These are phyloP conservation scores for Ellobium chinense DNA, from an alignment of 2,888 invertebrate genomes.

Conservation along the genomic window DNA sequence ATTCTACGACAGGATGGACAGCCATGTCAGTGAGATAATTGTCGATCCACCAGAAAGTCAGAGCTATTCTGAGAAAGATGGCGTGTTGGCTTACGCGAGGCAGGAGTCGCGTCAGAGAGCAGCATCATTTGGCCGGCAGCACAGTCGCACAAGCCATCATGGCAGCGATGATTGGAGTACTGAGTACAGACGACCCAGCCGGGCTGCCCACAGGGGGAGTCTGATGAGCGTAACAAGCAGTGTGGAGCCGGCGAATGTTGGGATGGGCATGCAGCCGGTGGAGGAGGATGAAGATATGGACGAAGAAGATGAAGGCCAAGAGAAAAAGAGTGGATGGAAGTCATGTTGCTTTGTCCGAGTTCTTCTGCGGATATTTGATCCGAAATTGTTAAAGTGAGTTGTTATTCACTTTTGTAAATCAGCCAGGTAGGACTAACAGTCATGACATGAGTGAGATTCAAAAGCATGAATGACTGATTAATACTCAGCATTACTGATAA, in stretches of 20 bases:
- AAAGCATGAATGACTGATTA: too few species aligned
- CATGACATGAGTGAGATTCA: too few species aligned
- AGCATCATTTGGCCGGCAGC: too few species aligned
- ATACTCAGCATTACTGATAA: too few species aligned
- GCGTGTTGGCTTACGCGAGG: background rate
- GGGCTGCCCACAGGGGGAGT: background rate
- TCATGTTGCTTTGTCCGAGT: constrained; percentile 4
- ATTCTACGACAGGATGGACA: background rate
- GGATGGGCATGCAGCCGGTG: background rate
- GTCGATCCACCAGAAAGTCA: background rate
- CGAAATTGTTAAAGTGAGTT: constrained; percentile 10
- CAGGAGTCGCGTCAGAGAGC: background rate
- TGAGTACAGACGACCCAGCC: background rate
- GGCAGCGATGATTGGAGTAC: background rate
- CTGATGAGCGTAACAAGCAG: constrained; percentile 17
- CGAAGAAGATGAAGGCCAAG: too few species aligned
- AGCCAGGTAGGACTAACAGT: too few species aligned
- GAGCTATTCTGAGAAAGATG: background rate
- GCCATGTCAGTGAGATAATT: background rate
- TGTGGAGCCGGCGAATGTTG: background rate
- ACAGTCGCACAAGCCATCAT: background rate
- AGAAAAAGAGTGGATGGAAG: constrained; percentile 10
- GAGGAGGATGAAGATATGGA: background rate
- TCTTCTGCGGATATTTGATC: constrained; percentile 17
- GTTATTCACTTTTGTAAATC: background rate